Conservation (phyloP, 1,140 invertebrate genomes). For the Hydropsyche tenuis region DNA sequence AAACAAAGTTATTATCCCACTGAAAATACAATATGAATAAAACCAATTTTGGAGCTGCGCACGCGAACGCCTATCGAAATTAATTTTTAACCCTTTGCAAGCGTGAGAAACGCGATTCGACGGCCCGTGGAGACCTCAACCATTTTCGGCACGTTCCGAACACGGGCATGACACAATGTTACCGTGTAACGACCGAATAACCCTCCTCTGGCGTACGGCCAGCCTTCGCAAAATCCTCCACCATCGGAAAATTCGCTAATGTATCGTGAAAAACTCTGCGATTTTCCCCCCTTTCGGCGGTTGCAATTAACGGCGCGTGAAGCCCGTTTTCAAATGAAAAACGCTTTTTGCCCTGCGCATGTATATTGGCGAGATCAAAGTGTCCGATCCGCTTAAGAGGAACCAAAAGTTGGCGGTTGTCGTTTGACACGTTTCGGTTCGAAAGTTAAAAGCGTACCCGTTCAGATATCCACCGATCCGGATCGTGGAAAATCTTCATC, state of each 20-base stretch:
- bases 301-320: constrained; percentile 34
- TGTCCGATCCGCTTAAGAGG: not conserved
- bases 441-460: not conserved
- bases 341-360: not conserved
- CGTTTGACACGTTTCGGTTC: constrained; percentile 3
- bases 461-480: not conserved
- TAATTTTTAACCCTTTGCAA: not conserved
- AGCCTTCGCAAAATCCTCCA: constrained; percentile 5
- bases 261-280: constrained; percentile 32
- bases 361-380: not conserved
- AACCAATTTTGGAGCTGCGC: no score
- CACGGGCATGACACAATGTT: not conserved
- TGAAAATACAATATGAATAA: no score
- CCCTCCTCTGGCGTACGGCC: constrained; percentile 17
- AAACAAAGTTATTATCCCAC: no score
- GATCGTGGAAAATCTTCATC: not conserved
- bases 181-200: not conserved
- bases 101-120: not conserved
- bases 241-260: constrained; percentile 29
- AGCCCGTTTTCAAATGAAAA: constrained; percentile 14
- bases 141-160: no score
- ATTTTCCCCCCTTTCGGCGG: not conserved
- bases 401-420: not conserved
- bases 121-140: not conserved
- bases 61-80: not conserved